Conservation (phyloP, 2,797 vertebrate species). For the Cossypha dichroa region DNA sequence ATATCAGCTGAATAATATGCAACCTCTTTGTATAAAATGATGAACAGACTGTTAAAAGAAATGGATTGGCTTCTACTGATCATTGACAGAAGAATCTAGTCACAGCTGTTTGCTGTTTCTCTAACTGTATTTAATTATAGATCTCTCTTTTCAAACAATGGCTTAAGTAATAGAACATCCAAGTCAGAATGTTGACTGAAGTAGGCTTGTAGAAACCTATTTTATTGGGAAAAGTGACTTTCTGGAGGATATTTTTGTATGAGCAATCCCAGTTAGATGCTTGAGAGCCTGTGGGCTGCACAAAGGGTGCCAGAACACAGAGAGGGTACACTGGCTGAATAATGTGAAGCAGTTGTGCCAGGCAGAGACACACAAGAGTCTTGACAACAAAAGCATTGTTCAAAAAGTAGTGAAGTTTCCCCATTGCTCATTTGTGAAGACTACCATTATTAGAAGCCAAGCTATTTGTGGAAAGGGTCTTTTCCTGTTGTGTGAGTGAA, state of each 20-base stretch:
- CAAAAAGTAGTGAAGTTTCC: constrained; percentile 30
- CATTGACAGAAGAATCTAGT: background rate
- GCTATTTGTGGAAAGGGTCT: background rate
- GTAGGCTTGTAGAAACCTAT: background rate
- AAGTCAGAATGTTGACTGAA: background rate
- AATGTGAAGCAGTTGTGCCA: constrained; percentile 63
- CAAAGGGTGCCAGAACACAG: background rate
- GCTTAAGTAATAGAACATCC: background rate
- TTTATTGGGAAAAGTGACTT: background rate
- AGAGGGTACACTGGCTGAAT: background rate
- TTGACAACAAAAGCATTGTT: constrained; percentile 69
- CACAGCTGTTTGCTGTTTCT: background rate
- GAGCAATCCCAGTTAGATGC: background rate
- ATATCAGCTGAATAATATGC: background rate
- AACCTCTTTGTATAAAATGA: background rate
- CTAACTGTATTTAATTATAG: background rate
- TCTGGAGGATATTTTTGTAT: background rate
- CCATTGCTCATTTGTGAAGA: background rate
- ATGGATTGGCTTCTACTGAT: background rate
- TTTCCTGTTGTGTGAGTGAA: background rate
- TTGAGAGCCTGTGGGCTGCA: background rate
- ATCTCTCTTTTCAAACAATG: background rate
- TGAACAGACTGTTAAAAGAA: background rate
- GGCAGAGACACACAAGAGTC: constrained; percentile 54
- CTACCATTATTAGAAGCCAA: constrained; percentile 4